Evolutionary conservation across 2,797 vertebrate genomes (phyloP).

Genomic region (Oreonectes daqikongensis): DNA sequence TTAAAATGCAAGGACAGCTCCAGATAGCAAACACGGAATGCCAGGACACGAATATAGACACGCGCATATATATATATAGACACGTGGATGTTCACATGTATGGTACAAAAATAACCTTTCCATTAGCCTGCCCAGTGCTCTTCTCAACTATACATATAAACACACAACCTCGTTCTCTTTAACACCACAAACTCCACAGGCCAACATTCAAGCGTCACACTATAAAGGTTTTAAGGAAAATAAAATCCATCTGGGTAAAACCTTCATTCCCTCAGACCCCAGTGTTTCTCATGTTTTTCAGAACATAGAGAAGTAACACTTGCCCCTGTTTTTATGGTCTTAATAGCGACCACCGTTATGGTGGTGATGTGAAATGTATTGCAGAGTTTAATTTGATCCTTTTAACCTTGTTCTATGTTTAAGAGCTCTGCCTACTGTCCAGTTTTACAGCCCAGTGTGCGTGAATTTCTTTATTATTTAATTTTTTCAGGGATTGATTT

Average conservation of each 20-base stretch:
- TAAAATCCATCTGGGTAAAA: background rate
- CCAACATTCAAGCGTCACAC: background rate
- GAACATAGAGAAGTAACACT: background rate
- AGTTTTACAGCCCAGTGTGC: background rate
- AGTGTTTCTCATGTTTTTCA: background rate
- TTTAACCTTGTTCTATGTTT: background rate
- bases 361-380: background rate
- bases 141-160: constrained; percentile 15
- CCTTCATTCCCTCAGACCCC: background rate
- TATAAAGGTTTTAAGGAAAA: constrained; percentile 7
- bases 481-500: too few relatives aligned
- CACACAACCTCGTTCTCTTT: background rate
- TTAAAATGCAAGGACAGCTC: constrained; percentile 37
- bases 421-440: background rate
- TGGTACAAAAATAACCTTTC: constrained; percentile 16
- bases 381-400: constrained; percentile 36
- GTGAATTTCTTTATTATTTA: too few relatives aligned
- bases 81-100: background rate
- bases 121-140: background rate
- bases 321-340: constrained; percentile 23
- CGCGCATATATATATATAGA: background rate
- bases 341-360: background rate
- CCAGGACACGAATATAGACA: background rate
- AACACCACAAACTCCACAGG: constrained; percentile 9
- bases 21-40: background rate